Evolutionary conservation across 2,113 vertebrate genomes (phyloP).

Genomic region (Rhinoderma darwinii): DNA sequence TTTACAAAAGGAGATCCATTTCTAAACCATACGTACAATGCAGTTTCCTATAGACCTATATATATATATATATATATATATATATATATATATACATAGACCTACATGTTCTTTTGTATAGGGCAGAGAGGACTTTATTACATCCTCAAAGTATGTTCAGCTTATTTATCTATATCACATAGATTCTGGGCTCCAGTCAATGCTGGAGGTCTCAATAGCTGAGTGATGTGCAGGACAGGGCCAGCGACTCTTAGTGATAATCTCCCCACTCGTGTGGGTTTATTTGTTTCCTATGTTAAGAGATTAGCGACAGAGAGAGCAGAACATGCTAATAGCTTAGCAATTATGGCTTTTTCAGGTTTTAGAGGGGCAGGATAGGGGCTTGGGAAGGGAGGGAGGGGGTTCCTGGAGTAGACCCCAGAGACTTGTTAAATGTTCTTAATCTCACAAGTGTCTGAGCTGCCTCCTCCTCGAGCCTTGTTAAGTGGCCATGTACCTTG

Average conservation of each 20-base stretch:
- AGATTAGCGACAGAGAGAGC: constrained; percentile 37
- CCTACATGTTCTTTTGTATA: neutral
- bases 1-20: neutral
- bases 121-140: neutral
- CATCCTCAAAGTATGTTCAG: neutral
- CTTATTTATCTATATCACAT: neutral
- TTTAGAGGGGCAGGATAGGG: constrained; percentile 83
- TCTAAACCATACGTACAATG: too few species aligned
- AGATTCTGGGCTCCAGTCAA: neutral
- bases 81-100: too few species aligned
- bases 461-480: constrained; percentile 93
- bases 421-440: constrained; percentile 96
- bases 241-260: neutral
- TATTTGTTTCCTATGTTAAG: constrained; percentile 53
- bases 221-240: neutral
- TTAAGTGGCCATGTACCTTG: constrained; percentile 71
- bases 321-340: constrained; percentile 86
- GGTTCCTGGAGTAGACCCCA: constrained; percentile 85
- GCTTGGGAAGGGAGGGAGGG: constrained; percentile 80
- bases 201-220: constrained; percentile 8
- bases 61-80: too few species aligned
- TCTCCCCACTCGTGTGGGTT: constrained; percentile 60
- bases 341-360: constrained; percentile 93
- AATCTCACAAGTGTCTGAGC: constrained; percentile 90
- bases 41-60: neutral